A percentile compares a stretch with the other conserved stretches of the same genome.
Conservation (phyloP, 1,140 invertebrate species). For the Apis florea region DNA sequence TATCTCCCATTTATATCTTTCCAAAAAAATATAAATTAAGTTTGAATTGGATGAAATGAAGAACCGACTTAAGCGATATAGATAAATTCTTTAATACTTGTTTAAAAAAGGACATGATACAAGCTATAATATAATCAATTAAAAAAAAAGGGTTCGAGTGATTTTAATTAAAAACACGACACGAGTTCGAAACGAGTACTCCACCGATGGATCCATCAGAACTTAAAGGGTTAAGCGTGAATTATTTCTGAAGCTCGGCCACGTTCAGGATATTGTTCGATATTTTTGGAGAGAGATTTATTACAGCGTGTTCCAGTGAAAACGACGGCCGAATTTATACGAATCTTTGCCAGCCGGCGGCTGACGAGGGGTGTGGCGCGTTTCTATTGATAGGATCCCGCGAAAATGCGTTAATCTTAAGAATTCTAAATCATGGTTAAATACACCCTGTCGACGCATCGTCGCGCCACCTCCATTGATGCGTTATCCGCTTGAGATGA, state of each 20-base stretch:
- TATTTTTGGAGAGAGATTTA: slow-evolving; percentile 30
- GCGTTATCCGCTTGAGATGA: background rate
- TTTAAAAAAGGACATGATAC: too few species aligned
- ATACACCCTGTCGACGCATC: slow-evolving; percentile 9
- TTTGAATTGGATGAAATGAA: too few species aligned
- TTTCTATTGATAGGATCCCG: slow-evolving; percentile 61
- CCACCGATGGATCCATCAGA: too few species aligned
- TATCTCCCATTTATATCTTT: too few species aligned
- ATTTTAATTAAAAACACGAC: too few species aligned
- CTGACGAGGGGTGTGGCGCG: slow-evolving; percentile 42
- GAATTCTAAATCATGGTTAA: slow-evolving; percentile 53
- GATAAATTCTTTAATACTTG: too few species aligned
- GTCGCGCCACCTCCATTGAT: slow-evolving; percentile 2
- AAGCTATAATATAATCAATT: too few species aligned
- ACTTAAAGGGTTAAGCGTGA: background rate
- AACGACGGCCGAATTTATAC: slow-evolving; percentile 17
- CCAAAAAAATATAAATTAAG: too few species aligned
- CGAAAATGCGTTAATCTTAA: slow-evolving; percentile 56
- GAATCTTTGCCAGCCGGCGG: slow-evolving; percentile 16
- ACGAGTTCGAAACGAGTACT: background rate
- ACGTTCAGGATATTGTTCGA: background rate
- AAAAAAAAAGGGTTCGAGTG: too few species aligned
- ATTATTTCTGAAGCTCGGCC: background rate
- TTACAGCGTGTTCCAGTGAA: background rate
- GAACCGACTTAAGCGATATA: too few species aligned